Evolutionary conservation across 2,888 invertebrate genomes (phyloP), one percentile per base, ranked within the genome.

Genomic region (Sturmia bella): DNA sequence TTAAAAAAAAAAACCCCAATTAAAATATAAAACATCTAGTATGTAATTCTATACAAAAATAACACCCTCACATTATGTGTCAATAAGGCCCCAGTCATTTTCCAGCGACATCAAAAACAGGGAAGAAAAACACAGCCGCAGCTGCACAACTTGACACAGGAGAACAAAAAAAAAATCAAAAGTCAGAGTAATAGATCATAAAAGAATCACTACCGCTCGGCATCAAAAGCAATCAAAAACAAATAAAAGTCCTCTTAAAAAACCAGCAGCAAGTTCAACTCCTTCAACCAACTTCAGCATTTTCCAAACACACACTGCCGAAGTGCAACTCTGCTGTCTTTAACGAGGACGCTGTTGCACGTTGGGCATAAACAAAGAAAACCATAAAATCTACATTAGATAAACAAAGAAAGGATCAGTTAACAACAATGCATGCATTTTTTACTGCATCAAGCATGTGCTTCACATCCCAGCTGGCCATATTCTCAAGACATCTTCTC

Each of bases 381-480:
- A 52, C 50, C 66, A 75, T 75, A 70, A 81, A 74, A 82, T 75
- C 64, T 39, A 75, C 66, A 78, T 78, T 61, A 56, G 66, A 75
- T 82, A 82, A 82, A 82, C 82, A 82, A 48, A 64, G 66, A 78
- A 77, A 82, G 82, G 82, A 82, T 82, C 78, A 72, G 32, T 32
- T 68, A 73, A 69, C 80, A 32, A 9, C 32, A 43, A 57, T 37
- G 12, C 5, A 59, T 19, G 59, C 50, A 66, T 68, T 50, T 50
- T 41, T 43, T 48, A 19, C 37, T 4, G 12, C 56, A 56, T n/a
- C 19, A 39, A 59, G 76, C 66, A 57, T 68, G 52, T 75, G 75
- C 21, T 27, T 27, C 5, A n/a, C 43, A 54, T 17, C 17, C 32
- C 32, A 32, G 3, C 9, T 27, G 6, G 32, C 1, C 4, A 32